Base-by-base conservation (phyloP, 2,888 invertebrate species). In the Agrochola circellaris region DNA sequence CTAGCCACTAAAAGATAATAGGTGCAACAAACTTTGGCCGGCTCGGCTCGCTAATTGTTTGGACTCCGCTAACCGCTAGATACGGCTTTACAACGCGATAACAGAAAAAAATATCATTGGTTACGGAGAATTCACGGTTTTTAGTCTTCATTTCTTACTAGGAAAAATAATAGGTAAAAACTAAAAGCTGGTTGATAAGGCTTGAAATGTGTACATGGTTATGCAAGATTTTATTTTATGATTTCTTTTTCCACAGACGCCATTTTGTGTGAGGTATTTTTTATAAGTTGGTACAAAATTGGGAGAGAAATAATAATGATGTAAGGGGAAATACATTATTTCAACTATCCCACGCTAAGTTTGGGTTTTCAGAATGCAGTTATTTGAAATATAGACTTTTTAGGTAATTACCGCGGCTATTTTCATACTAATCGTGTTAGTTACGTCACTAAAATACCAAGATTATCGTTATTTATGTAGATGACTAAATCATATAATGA, bases 21-120 rank as follows among this genome's bases (percentile, higher is more conserved):
- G 90, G 93, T 90, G 92, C 93, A 93, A 92, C 91, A 92, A 94
- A 94, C 94, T 93, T 91, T 89, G 88, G 86, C 77, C 77, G 80
- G 75, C 77, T 77, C 80, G 75, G 75, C 87, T 88, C 89, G 92
- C 89, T 90, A 91, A 91, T 90, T 90, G 90, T 88, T 85, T 80
- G 62, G 45, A 61, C 75, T 60, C 76, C 54, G 76, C 77, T 42
- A 70, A 69, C 77, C 73, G 75, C 75, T 84, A 65, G 75, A 71
- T 38, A 79, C 73, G 64, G 60, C 38, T 83, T 65, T 66, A 82
- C 38, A 26, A 58, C 42, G 26, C 42, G 58, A 54, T 75, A 74
- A 82, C 69, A 70, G 58, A 79, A 72, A 85, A 70, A 79, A 74
- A 68, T 38, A 58, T 56, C 5, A 81, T 83, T 83, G 26, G 72